A percentile compares a stretch with the other conserved stretches of the same genome.
These are phyloP conservation scores for Drosophila tani DNA, from an alignment of 1,140 invertebrate genomes.

Conservation along the genomic window DNA sequence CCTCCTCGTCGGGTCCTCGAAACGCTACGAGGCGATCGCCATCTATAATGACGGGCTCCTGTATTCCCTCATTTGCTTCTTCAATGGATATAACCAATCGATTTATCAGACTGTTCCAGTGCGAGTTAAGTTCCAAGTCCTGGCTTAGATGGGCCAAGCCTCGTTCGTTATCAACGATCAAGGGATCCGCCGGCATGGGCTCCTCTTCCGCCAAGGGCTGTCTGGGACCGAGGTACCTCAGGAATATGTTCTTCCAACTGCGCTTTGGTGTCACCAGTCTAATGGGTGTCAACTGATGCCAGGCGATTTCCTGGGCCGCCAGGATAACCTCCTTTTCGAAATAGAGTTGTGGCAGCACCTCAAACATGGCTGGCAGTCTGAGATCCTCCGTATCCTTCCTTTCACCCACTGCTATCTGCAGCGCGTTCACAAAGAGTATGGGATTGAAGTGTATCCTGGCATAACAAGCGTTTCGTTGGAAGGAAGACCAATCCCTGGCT, in stretches of 20 bases:
- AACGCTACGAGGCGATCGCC: slow-evolving; percentile 57
- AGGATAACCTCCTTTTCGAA: slow-evolving; percentile 67
- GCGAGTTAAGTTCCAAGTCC: slow-evolving; percentile 52
- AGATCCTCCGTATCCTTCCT: slow-evolving; percentile 86
- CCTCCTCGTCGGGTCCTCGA: slow-evolving; percentile 27
- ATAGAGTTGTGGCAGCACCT: slow-evolving; percentile 87
- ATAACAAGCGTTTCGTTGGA: slow-evolving; percentile 87
- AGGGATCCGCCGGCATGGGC: slow-evolving; percentile 30
- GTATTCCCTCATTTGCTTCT: slow-evolving; percentile 5
- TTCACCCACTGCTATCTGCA: slow-evolving; percentile 86
- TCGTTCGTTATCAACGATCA: slow-evolving; percentile 45
- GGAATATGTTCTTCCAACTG: slow-evolving; percentile 40
- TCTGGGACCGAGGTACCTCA: neutral
- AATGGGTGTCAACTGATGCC: slow-evolving; percentile 50
- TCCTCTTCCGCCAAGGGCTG: slow-evolving; percentile 7
- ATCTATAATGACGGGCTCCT: slow-evolving; percentile 33
- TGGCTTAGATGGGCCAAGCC: slow-evolving; percentile 19
- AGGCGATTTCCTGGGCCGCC: slow-evolving; percentile 39
- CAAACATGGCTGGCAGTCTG: slow-evolving; percentile 87
- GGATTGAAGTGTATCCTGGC: slow-evolving; percentile 87
- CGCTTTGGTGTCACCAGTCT: slow-evolving; percentile 14
- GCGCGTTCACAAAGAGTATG: slow-evolving; percentile 86
- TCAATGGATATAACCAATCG: slow-evolving; percentile 22
- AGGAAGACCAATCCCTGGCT: slow-evolving; percentile 87
- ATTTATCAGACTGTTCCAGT: slow-evolving; percentile 59